Percentiles rank a stretch among this genome's conserved stretches.
Conservation (phyloP, 1,140 invertebrate species). For the Aphelinus certus region DNA sequence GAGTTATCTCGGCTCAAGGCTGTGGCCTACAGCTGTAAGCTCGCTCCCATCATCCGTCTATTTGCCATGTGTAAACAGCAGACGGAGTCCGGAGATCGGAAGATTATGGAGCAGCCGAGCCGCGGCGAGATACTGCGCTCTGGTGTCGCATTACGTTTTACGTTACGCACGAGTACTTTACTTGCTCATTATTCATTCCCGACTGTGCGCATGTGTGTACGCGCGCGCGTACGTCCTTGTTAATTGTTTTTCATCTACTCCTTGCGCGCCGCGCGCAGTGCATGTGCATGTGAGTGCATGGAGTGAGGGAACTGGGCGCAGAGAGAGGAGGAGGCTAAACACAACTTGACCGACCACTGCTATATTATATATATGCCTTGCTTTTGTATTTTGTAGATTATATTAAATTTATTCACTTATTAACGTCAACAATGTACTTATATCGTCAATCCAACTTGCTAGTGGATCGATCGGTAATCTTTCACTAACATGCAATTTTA, state of each 20-base stretch:
- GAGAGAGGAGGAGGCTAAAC: too few relatives aligned
- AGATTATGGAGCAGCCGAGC: too few relatives aligned
- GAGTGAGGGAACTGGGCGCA: neutral
- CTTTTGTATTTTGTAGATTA: slow-evolving; percentile 5
- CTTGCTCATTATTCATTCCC: slow-evolving; percentile 1
- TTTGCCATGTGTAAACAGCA: too few relatives aligned
- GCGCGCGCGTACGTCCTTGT: neutral
- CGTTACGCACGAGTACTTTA: neutral
- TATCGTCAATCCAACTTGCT: neutral
- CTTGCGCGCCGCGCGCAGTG: neutral
- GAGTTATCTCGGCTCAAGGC: too few relatives aligned
- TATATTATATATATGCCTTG: neutral
- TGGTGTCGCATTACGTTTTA: too few relatives aligned
- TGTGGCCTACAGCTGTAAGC: too few relatives aligned
- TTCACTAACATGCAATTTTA: too few relatives aligned
- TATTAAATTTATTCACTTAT: slow-evolving; percentile 22
- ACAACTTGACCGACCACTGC: too few relatives aligned
- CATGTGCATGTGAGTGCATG: neutral
- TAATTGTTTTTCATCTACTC: neutral
- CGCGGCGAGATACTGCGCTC: too few relatives aligned
- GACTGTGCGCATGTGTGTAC: neutral
- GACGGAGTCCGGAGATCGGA: too few relatives aligned
- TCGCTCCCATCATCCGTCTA: too few relatives aligned
- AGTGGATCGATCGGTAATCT: too few relatives aligned
- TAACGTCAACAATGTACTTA: slow-evolving; percentile 19